phyloP scores from a whole-genome alignment of 2,797 vertebrate genomes.

The Apogon hyalosoma region DNA sequence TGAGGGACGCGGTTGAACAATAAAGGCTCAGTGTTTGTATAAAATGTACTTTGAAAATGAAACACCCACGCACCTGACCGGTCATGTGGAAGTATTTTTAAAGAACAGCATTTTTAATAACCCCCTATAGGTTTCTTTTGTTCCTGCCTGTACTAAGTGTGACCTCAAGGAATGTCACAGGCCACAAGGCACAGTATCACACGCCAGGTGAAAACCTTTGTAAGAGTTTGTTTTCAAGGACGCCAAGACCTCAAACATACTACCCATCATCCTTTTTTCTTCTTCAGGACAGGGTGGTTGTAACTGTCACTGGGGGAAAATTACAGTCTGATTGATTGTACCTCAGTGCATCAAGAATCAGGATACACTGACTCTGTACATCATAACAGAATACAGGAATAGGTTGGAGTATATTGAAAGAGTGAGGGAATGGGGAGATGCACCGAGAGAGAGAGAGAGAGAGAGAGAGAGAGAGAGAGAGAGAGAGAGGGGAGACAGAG shows the following conservation, averaged over 20 bases:
- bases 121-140: conserved; percentile 14
- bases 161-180: conserved; percentile 42
- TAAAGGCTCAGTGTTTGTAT: background rate
- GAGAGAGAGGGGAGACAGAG: conserved; percentile 7
- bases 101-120: conserved; percentile 14
- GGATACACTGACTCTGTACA: conserved; percentile 18
- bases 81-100: conserved; percentile 3
- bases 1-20: too few relatives aligned
- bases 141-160: conserved; percentile 13
- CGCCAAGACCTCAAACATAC: conserved; percentile 33
- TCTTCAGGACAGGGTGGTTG: conserved; percentile 28
- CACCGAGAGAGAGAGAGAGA: conserved; percentile 1
- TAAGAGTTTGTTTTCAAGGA: conserved; percentile 55
- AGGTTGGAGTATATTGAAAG: conserved; percentile 1
- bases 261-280: conserved; percentile 48
- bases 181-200: conserved; percentile 29
- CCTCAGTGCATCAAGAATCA: conserved; percentile 29
- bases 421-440: background rate
- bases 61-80: background rate
- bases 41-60: conserved; percentile 1
- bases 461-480: background rate
- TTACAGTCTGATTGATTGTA: conserved; percentile 65
- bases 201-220: conserved; percentile 19
- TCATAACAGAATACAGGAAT: conserved; percentile 17
- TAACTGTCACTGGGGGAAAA: conserved; percentile 49